Percentiles rank a stretch among this genome's conserved stretches.
Evolutionary conservation across 2,888 invertebrate species (phyloP).

Genomic region (Eurois occulta): DNA sequence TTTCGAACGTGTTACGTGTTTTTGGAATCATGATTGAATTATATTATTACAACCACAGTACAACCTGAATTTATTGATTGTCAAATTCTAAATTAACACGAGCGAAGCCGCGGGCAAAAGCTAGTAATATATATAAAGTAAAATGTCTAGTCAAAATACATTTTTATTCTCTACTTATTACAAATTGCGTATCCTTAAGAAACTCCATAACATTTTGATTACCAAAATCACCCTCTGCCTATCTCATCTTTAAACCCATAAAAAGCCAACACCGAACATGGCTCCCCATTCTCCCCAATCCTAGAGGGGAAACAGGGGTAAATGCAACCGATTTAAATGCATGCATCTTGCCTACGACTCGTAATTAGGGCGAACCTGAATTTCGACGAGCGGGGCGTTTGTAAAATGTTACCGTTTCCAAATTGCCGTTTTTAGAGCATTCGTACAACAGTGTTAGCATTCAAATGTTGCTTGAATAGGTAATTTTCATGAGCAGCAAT

Average conservation of each 20-base stretch:
- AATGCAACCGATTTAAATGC: constrained; percentile 81
- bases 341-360: constrained; percentile 73
- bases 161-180: constrained; percentile 13
- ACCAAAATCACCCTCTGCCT: constrained; percentile 29
- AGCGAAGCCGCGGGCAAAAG: too few species aligned
- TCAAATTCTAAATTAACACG: too few species aligned
- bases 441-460: constrained; percentile 43
- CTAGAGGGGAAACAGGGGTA: constrained; percentile 66
- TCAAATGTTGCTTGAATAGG: constrained; percentile 45
- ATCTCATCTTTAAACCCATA: constrained; percentile 32
- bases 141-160: background rate
- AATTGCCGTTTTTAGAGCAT: constrained; percentile 49
- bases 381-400: constrained; percentile 43
- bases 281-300: constrained; percentile 35
- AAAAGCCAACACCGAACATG: constrained; percentile 28
- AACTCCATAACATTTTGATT: constrained; percentile 27
- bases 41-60: too few species aligned
- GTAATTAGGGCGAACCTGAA: constrained; percentile 63
- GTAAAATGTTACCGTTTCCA: constrained; percentile 52
- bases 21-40: too few species aligned
- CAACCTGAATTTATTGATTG: too few species aligned
- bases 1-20: too few species aligned
- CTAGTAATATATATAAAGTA: background rate
- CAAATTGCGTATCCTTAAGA: constrained; percentile 24
- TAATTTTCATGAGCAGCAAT: constrained; percentile 41